Percentiles rank a stretch among this genome's conserved stretches.
Evolutionary conservation across 2,888 invertebrate species (phyloP).

Genomic region (Epinotia brunnichana): DNA sequence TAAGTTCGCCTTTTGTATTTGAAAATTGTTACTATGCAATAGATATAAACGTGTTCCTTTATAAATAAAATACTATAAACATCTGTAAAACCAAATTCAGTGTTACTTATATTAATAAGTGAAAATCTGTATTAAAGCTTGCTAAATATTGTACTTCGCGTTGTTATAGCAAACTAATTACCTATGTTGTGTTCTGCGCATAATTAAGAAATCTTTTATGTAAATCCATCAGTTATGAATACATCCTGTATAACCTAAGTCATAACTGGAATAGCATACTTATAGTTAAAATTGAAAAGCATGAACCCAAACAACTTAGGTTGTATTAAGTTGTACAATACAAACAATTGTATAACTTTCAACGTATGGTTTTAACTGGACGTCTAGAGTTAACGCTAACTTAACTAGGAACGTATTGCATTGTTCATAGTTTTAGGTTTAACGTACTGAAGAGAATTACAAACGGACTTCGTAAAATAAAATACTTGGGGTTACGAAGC

Average conservation of each 20-base stretch:
- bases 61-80: too few relatives aligned
- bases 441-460: not conserved
- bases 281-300: not conserved
- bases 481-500: not conserved
- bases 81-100: too few relatives aligned
- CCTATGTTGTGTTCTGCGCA: not conserved
- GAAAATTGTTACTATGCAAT: too few relatives aligned
- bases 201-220: not conserved
- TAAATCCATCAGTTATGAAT: not conserved
- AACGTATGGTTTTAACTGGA: slow-evolving; percentile 8
- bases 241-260: too few relatives aligned
- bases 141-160: too few relatives aligned
- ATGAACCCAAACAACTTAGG: slow-evolving; percentile 1
- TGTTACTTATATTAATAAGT: too few relatives aligned
- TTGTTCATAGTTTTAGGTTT: not conserved
- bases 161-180: too few relatives aligned
- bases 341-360: slow-evolving; percentile 5
- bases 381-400: slow-evolving; percentile 2
- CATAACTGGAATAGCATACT: not conserved
- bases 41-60: too few relatives aligned
- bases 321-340: slow-evolving; percentile 13
- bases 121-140: not conserved
- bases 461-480: not conserved
- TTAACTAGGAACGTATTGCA: slow-evolving; percentile 9
- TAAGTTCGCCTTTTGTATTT: too few relatives aligned